Base-by-base conservation (phyloP, 2,888 invertebrate species). In the Melieria picta region DNA sequence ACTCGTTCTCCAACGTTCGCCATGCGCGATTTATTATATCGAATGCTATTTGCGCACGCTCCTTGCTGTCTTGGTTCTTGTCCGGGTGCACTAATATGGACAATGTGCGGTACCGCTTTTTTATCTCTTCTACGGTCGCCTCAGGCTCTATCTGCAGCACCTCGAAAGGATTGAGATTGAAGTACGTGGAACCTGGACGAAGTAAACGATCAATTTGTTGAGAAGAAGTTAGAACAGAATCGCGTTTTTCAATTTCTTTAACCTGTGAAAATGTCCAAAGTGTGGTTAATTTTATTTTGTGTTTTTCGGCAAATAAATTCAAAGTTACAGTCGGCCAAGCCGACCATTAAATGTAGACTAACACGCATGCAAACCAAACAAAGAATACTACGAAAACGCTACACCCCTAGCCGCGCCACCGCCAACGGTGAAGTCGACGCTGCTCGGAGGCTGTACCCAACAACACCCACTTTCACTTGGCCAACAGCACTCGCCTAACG, bases 1-100 rank as follows among this genome's bases (percentile, higher is more conserved):
- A 94, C 80, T 98, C 98, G 88, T 94, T 95, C 87, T 99, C 98
- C 81, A 99, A 87, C 3, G 93, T 95, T 88, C 97, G 97, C 93
- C 96, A 99, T 1, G 98, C 94, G 84, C 95, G 93, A 85, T 97
- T 97, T 64, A 99, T 92, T 83, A 97, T 94, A 88, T 96, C 96
- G 86, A 96, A 96, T 60, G 95, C 94, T 84, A 93, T 91, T 85
- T 99, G 97, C 3, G 99, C 97, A 85, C 97, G 90, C 72, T 99
- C 99, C 46, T 91, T 89, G 86, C 99, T 97, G 88, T 99, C 96
- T 88, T 94, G 90, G 89, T 99, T 99, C 89, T 99, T 99, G 86
- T 99, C 99, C 42, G 99, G 99, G 92, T 99, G 99, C 50, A 99
- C 98, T 82, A 99, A 90, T 86, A 99, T 96, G 16, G 99, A 99